These are phyloP conservation scores for Cremastinae sp. DNA, from an alignment of 2,888 invertebrate genomes.

Conservation along the genomic window DNA sequence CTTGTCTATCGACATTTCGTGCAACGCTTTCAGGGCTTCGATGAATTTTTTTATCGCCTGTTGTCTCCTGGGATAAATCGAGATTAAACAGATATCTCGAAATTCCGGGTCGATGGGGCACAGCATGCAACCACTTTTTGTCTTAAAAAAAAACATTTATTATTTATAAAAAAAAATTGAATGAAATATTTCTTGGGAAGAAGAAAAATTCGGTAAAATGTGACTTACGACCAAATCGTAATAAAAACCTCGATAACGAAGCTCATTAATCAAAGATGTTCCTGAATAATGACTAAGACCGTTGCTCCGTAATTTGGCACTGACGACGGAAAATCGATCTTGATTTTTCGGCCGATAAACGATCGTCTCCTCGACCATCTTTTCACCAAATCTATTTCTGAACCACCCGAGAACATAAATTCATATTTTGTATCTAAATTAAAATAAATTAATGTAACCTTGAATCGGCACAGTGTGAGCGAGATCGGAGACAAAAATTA, in stretches of 20 bases:
- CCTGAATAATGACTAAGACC: slow-evolving; percentile 56
- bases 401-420: neutral
- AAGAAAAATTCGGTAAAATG: neutral
- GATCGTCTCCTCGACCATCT: slow-evolving; percentile 7
- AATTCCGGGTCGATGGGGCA: slow-evolving; percentile 64
- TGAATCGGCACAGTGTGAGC: slow-evolving; percentile 4
- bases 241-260: slow-evolving; percentile 55
- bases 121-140: slow-evolving; percentile 66
- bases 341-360: slow-evolving; percentile 27
- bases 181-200: too few species aligned
- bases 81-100: slow-evolving; percentile 61
- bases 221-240: slow-evolving; percentile 63
- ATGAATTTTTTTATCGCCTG: slow-evolving; percentile 61
- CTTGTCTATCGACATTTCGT: slow-evolving; percentile 39
- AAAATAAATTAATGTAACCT: slow-evolving; percentile 18
- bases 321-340: slow-evolving; percentile 64
- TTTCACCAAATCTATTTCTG: too few species aligned
- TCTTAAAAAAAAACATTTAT: slow-evolving; percentile 57
- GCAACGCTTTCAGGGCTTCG: slow-evolving; percentile 57
- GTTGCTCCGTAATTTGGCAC: slow-evolving; percentile 65
- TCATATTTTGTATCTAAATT: neutral
- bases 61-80: slow-evolving; percentile 59
- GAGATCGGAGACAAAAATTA: slow-evolving; percentile 61
- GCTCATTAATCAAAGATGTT: slow-evolving; percentile 51
- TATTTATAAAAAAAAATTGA: neutral